Percentiles rank a stretch among this genome's conserved stretches.
phyloP scores from a whole-genome alignment of 53 echinoderm and acorn worm genomes.

The Holothuria leucospilota region DNA sequence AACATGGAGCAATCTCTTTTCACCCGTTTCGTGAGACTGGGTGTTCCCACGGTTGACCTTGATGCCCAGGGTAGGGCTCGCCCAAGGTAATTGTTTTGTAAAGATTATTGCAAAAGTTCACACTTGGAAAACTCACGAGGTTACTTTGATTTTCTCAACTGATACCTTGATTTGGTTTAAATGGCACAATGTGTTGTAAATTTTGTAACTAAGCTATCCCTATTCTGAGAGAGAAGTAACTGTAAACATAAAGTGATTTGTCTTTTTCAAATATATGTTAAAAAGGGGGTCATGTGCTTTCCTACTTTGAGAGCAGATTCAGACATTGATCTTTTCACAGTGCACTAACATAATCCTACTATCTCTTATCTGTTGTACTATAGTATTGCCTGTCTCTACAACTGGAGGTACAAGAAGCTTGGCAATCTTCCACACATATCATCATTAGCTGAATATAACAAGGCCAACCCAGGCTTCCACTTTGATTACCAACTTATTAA shows the following conservation, averaged over 20 bases:
- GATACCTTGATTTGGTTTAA: too few species aligned
- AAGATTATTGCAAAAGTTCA: too few species aligned
- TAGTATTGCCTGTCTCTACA: conserved; percentile 95
- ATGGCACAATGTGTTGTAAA: too few species aligned
- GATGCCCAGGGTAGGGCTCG: conserved; percentile 98
- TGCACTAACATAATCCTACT: too few species aligned
- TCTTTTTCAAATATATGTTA: too few species aligned
- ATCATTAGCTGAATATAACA: conserved; percentile 73
- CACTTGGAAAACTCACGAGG: not conserved
- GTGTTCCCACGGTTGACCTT: conserved; percentile 92
- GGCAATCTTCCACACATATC: conserved; percentile 95
- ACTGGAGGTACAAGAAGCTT: conserved; percentile 96
- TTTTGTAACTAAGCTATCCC: too few species aligned
- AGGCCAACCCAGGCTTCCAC: conserved; percentile 84
- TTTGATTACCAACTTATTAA: conserved; percentile 97
- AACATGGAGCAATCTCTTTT: conserved; percentile 99
- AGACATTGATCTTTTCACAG: too few species aligned
- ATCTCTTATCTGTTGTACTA: not conserved
- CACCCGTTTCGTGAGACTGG: conserved; percentile 89
- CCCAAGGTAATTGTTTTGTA: conserved; percentile 69
- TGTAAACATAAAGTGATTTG: too few species aligned
- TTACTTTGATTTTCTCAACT: too few species aligned
- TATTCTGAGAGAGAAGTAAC: too few species aligned
- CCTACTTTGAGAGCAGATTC: too few species aligned
- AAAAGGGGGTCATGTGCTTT: too few species aligned